Conservation (phyloP, 92 coral and sea anemone genomes). For the Micromussa lordhowensis region DNA sequence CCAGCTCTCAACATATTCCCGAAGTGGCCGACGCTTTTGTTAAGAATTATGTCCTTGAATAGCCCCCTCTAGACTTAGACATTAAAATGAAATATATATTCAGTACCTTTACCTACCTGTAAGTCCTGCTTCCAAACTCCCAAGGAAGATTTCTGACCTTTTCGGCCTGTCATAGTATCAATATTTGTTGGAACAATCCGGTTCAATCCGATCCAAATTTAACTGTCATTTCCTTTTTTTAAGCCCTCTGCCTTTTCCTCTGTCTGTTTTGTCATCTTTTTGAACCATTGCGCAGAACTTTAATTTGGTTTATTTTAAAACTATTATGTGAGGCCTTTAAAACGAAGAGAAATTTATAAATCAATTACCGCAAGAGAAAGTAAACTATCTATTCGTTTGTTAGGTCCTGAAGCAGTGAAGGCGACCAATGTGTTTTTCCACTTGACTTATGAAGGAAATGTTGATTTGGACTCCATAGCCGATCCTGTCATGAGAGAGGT, state of each 20-base stretch:
- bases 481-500: constrained; percentile 96
- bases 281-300: not conserved
- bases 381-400: not conserved
- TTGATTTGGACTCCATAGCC: constrained; percentile 90
- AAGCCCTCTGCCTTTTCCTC: not conserved
- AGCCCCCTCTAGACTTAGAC: not conserved
- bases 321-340: not conserved
- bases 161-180: not conserved
- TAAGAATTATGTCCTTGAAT: not conserved
- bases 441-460: constrained; percentile 94
- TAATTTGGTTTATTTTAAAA: not conserved
- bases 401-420: constrained; percentile 94
- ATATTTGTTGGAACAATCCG: not conserved
- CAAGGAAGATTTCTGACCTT: too few relatives aligned
- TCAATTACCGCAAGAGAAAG: not conserved
- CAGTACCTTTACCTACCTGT: not conserved
- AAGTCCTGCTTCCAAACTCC: too few relatives aligned
- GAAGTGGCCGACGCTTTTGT: too few relatives aligned
- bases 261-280: not conserved
- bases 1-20: too few relatives aligned
- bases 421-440: constrained; percentile 97
- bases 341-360: not conserved
- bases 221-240: too few relatives aligned
- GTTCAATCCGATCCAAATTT: not conserved
- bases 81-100: too few relatives aligned